Evolutionary conservation across 2,797 vertebrate genomes (phyloP).

Genomic region (Ctenochaetus hawaiiensis): DNA sequence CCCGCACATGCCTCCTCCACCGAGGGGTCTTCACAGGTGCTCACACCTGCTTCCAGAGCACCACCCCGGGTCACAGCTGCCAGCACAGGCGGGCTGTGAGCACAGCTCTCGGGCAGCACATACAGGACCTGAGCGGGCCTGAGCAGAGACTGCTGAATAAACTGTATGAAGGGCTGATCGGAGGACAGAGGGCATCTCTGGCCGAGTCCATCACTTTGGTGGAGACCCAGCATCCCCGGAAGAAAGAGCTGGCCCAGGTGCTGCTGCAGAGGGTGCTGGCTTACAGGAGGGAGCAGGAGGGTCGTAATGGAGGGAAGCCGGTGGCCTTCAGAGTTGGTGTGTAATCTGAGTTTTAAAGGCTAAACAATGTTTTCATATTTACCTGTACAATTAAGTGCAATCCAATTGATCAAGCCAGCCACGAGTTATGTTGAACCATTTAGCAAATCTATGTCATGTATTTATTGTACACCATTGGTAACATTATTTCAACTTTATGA

Average conservation of each 20-base stretch:
- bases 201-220: conserved; percentile 96
- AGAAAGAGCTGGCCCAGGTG: conserved; percentile 93
- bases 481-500: too few species aligned
- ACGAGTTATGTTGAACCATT: not conserved
- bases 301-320: conserved; percentile 88
- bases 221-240: conserved; percentile 93
- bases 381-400: not conserved
- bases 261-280: conserved; percentile 94
- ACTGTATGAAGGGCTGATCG: conserved; percentile 89
- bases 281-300: conserved; percentile 90
- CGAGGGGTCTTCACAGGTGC: conserved; percentile 1
- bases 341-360: conserved; percentile 73
- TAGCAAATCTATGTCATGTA: too few species aligned
- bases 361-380: conserved; percentile 16
- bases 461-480: not conserved
- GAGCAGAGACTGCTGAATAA: conserved; percentile 89
- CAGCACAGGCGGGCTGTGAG: conserved; percentile 73
- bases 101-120: conserved; percentile 73
- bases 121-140: conserved; percentile 82
- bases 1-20: conserved; percentile 40
- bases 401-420: not conserved
- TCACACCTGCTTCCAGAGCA: not conserved
- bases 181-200: conserved; percentile 91
- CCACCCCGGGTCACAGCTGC: conserved; percentile 1
- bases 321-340: conserved; percentile 97